Percentiles rank a stretch among this genome's conserved stretches.
Conservation (phyloP, 1,140 invertebrate species). For the Palaemon carinicauda region DNA sequence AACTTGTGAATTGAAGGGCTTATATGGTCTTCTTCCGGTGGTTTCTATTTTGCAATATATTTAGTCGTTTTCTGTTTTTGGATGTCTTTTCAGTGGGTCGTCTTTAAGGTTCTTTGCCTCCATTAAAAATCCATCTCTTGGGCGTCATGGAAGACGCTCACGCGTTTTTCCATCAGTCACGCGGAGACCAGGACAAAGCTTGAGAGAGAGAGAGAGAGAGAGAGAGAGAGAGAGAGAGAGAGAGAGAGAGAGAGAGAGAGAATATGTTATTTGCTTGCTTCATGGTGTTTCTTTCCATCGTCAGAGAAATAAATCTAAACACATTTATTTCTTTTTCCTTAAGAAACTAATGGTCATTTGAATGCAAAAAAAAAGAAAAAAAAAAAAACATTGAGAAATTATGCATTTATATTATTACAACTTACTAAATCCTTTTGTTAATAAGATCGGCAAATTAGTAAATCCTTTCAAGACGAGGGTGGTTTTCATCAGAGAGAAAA, state of each 20-base stretch:
- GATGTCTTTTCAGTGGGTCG: neutral
- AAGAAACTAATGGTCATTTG: no score
- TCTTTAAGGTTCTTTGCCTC: neutral
- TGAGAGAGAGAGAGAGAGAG: neutral
- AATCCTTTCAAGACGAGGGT: neutral
- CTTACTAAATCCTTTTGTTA: no score
- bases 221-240: neutral
- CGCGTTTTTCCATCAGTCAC: slow-evolving; percentile 11
- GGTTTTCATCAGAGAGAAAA: neutral
- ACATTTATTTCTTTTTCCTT: no score
- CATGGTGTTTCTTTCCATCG: neutral
- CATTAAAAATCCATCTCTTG: slow-evolving; percentile 24
- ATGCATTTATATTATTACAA: no score
- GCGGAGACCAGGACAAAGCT: neutral
- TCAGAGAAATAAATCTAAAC: neutral
- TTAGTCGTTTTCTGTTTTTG: no score
- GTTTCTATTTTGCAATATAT: no score
- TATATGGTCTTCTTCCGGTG: neutral
- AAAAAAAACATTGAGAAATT: no score
- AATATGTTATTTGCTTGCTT: neutral
- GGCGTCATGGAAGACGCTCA: slow-evolving; percentile 6
- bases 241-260: neutral
- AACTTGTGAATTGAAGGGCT: neutral
- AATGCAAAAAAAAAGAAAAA: no score
- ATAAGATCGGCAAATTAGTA: no score